phyloP scores from a whole-genome alignment of 64 coral and sea anemone species.

The Platygyra sinensis region DNA sequence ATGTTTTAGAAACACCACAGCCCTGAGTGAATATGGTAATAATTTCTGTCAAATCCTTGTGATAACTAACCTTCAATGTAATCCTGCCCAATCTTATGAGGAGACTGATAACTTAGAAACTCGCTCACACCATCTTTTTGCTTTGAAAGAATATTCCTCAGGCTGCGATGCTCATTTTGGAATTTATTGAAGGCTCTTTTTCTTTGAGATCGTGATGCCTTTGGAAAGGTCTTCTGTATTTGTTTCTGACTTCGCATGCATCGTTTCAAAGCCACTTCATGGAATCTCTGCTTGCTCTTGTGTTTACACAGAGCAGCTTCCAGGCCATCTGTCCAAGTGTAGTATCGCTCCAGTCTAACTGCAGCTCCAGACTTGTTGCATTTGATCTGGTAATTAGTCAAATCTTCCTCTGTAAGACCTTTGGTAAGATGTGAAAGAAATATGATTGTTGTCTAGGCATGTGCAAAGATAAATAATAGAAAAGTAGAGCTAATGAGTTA shows the following conservation, averaged over 20 bases:
- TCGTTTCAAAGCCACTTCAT: constrained; percentile 76
- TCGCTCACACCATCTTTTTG: constrained; percentile 64
- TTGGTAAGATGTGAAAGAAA: not conserved
- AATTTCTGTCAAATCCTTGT: not conserved
- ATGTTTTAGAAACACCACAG: too few relatives aligned
- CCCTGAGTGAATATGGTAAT: too few relatives aligned
- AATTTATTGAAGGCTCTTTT: constrained; percentile 78
- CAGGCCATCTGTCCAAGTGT: constrained; percentile 68
- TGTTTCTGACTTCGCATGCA: constrained; percentile 78
- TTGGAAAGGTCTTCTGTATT: constrained; percentile 66
- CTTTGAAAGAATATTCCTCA: constrained; percentile 68
- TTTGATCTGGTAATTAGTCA: constrained; percentile 55
- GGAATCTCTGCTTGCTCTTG: constrained; percentile 59
- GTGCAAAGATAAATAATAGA: not conserved
- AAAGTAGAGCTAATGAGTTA: too few relatives aligned
- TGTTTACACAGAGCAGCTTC: constrained; percentile 76
- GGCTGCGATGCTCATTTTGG: constrained; percentile 71
- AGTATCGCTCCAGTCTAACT: constrained; percentile 49
- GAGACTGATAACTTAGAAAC: constrained; percentile 57
- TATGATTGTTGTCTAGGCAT: not conserved
- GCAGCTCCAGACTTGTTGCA: constrained; percentile 25
- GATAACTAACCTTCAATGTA: constrained; percentile 72
- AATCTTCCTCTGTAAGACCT: constrained; percentile 75
- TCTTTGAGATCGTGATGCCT: constrained; percentile 54
- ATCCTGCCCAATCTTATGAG: constrained; percentile 85